These are phyloP conservation scores for Hyles vespertilio DNA, from an alignment of 1,140 invertebrate genomes.

Conservation along the genomic window DNA sequence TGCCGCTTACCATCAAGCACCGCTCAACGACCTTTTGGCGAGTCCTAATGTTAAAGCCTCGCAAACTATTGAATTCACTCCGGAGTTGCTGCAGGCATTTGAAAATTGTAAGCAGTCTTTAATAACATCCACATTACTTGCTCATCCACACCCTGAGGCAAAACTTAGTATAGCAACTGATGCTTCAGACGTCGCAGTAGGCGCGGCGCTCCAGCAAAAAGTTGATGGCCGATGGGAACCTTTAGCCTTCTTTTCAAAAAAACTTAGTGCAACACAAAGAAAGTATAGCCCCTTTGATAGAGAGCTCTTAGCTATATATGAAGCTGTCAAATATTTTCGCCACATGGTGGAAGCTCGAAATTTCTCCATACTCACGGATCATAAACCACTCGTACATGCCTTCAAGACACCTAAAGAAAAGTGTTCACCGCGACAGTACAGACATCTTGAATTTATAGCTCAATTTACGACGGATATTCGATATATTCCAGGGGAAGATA, in stretches of 20 bases:
- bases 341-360: background rate
- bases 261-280: background rate
- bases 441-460: slow-evolving; percentile 9
- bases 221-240: background rate
- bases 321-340: background rate
- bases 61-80: too few relatives aligned
- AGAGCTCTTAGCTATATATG: background rate
- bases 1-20: too few relatives aligned
- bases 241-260: slow-evolving; percentile 8
- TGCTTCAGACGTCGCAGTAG: too few relatives aligned
- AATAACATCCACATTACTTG: too few relatives aligned
- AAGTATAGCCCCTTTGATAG: background rate
- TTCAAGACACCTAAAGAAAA: slow-evolving; percentile 9
- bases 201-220: background rate
- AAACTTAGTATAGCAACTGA: too few relatives aligned
- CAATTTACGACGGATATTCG: slow-evolving; percentile 11
- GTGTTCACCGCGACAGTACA: slow-evolving; percentile 5
- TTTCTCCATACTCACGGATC: background rate
- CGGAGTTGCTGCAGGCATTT: too few relatives aligned
- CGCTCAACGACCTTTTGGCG: too few relatives aligned
- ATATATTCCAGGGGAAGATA: slow-evolving; percentile 6
- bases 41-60: too few relatives aligned
- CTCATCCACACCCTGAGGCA: too few relatives aligned
- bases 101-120: too few relatives aligned
- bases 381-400: slow-evolving; percentile 14